Percentiles rank a stretch among this genome's conserved stretches.
Evolutionary conservation across 2,888 invertebrate genomes (phyloP).

Genomic region (Tipula vernalis): DNA sequence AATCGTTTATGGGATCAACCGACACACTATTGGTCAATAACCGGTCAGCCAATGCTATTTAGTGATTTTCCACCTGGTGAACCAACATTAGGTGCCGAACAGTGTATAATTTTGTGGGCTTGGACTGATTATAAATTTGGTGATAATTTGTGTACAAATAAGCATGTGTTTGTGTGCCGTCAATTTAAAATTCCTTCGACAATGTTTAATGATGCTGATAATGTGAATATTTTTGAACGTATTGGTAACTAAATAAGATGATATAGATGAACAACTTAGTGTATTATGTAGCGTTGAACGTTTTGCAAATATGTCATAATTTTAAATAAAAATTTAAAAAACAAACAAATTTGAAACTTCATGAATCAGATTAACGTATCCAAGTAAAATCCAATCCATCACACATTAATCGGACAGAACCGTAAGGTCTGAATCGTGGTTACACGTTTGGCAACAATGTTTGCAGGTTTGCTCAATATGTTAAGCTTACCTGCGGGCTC

Average conservation of each 20-base stretch:
- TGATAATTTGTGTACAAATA: neutral
- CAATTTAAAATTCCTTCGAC: neutral
- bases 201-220: neutral
- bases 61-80: neutral
- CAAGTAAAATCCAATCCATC: too few relatives aligned
- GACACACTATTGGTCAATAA: neutral
- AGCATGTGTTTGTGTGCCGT: neutral
- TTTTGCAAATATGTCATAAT: too few relatives aligned
- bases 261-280: too few relatives aligned
- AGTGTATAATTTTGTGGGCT: neutral
- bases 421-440: too few relatives aligned
- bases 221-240: neutral
- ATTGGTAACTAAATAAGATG: neutral
- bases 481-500: too few relatives aligned
- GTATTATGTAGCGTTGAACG: too few relatives aligned
- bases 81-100: neutral
- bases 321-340: too few relatives aligned
- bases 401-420: too few relatives aligned
- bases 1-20: neutral
- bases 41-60: neutral
- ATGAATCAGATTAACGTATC: too few relatives aligned
- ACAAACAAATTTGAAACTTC: too few relatives aligned
- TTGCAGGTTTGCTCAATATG: too few relatives aligned
- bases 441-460: too few relatives aligned
- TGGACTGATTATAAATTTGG: neutral